A percentile compares a stretch with the other conserved stretches of the same genome.
These are phyloP conservation scores for Bacillus rossius DNA, from an alignment of 1,140 invertebrate species.

Conservation along the genomic window DNA sequence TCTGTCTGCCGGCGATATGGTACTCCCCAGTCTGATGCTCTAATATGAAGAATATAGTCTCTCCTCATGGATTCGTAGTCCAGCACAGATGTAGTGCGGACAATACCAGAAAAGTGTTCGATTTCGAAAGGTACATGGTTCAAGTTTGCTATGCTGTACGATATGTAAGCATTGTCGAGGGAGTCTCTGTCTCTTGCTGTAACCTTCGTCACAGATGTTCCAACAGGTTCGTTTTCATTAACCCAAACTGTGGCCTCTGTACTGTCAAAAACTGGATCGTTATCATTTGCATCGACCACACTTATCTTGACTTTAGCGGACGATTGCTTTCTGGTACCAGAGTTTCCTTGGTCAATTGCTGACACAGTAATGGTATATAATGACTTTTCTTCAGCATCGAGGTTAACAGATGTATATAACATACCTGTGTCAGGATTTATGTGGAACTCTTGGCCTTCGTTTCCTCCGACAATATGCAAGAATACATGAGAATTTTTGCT, in stretches of 20 bases:
- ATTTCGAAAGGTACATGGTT: conserved; percentile 91
- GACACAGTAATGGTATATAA: conserved; percentile 89
- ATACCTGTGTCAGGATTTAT: conserved; percentile 86
- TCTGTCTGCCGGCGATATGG: conserved; percentile 88
- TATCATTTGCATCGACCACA: conserved; percentile 87
- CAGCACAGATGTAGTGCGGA: conserved; percentile 68
- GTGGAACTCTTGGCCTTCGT: conserved; percentile 81
- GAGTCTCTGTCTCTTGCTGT: conserved; percentile 83
- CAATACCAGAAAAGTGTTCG: conserved; percentile 90
- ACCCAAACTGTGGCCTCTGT: conserved; percentile 58
- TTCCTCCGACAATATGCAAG: conserved; percentile 87
- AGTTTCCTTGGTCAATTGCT: conserved; percentile 82
- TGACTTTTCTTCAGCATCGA: conserved; percentile 86
- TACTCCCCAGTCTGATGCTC: conserved; percentile 92
- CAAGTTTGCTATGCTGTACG: conserved; percentile 87
- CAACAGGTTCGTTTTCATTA: conserved; percentile 84
- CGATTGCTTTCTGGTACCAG: conserved; percentile 74
- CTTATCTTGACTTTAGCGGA: conserved; percentile 86
- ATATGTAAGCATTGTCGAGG: conserved; percentile 94
- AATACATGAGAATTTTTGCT: conserved; percentile 78
- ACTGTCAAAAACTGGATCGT: conserved; percentile 80
- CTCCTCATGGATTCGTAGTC: conserved; percentile 90
- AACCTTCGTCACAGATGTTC: conserved; percentile 74
- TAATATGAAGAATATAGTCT: conserved; percentile 70
- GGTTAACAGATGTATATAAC: conserved; percentile 71